Base-by-base conservation (phyloP, 2,113 vertebrate species). In the Corythaixoides concolor region DNA sequence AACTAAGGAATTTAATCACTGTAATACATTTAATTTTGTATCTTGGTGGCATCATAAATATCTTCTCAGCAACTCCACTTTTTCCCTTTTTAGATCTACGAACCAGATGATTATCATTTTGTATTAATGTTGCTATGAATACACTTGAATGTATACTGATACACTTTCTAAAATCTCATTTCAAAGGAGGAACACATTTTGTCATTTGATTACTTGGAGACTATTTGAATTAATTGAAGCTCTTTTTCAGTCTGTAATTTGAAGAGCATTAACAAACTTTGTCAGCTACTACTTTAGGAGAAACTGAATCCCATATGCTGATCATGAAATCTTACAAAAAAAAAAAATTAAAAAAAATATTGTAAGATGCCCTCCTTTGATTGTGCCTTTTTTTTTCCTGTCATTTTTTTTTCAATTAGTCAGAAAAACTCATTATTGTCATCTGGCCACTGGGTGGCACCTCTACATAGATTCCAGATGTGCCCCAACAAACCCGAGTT, bases 401-500 rank as follows among this genome's bases (percentile, higher is more conserved):
- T 12, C 14, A 14, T 43, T 53, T 53, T 64, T 6, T 22, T 30
- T 32, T 47, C 8, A 16, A 27, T 43, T 35, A 11, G 58, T 50
- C 37, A 55, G 47, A 72, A 63, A 77, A 90, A 14, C 17, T 87
- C 53, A 13, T 89, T 81, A 49, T 55, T 72, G 63, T 43, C 30
- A 50, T 68, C 22, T 77, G 85, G 77, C 97, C 97, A 95, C 96
- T 92, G 80, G 96, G 91, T 97, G 97, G 97, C 97, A 97, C 59
- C n/a, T 76, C 62, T 45, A 35, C 76, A 74, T 4, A 63, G 60
- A 24, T 52, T 41, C 52, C 81, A 75, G 35, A 37, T 59, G 41
- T 72, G 79, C 55, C 66, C 45, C 58, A 83, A n/a, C 27, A 79
- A 91, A 68, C 5, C 32, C 58, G 17, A 0, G 28, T 5, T 60